Conservation (phyloP, 1,140 invertebrate genomes). For the Lordiphosa clarofinis region DNA sequence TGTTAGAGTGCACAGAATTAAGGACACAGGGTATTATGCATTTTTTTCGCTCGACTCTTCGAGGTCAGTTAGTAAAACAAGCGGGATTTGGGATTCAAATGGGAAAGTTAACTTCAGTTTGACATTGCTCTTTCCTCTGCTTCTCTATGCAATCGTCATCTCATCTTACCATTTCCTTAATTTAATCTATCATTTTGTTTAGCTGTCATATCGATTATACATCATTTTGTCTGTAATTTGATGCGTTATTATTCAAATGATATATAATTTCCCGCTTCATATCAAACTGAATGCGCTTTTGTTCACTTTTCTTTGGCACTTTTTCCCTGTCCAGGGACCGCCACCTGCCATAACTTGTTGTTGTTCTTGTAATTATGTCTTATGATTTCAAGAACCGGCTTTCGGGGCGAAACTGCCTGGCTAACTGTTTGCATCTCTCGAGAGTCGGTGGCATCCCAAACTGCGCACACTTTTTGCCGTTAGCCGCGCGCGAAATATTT, state of each 20-base stretch:
- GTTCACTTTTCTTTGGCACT: conserved; percentile 43
- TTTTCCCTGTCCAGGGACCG: conserved; percentile 13
- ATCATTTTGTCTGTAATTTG: conserved; percentile 47
- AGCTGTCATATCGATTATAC: conserved; percentile 9
- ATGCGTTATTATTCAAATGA: conserved; percentile 73
- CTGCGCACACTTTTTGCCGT: conserved; percentile 60
- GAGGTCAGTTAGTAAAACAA: no score
- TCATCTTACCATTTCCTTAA: neutral
- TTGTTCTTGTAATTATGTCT: conserved; percentile 55
- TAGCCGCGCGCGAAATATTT: conserved; percentile 39
- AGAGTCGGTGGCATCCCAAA: no score
- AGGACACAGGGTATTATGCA: no score
- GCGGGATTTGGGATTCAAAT: no score
- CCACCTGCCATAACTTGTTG: conserved; percentile 61
- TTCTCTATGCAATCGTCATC: no score
- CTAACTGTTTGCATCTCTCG: conserved; percentile 18
- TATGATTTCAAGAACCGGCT: neutral
- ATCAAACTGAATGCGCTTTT: conserved; percentile 31
- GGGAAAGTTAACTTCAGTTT: no score
- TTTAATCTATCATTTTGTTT: conserved; percentile 3
- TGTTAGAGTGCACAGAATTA: no score
- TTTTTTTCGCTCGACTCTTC: no score
- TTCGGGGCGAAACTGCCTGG: conserved; percentile 32
- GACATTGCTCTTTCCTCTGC: no score
- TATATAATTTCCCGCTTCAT: conserved; percentile 68